Conservation (phyloP, 2,113 vertebrate species). For the Gasterosteus aculeatus region DNA sequence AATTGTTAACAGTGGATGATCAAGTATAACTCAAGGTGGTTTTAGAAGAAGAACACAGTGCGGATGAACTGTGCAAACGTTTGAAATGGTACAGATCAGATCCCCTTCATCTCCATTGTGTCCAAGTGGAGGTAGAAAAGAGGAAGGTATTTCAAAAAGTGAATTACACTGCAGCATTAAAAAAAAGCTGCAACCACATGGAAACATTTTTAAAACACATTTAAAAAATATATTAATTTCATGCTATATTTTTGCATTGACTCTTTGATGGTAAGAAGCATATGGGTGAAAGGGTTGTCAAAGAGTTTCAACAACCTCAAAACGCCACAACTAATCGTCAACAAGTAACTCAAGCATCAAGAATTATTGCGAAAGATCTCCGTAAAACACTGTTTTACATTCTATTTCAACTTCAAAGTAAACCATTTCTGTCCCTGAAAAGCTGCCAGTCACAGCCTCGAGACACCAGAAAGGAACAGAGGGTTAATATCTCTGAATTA, state of each 20-base stretch:
- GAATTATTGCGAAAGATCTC: no score
- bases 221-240: not conserved
- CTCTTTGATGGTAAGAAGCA: not conserved
- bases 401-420: not conserved
- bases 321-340: conserved; percentile 3
- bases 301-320: conserved; percentile 10
- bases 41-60: not conserved
- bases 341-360: no score
- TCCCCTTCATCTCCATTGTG: not conserved
- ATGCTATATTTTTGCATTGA: not conserved
- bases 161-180: not conserved
- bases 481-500: not conserved
- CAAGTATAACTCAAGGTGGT: not conserved
- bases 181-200: not conserved
- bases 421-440: not conserved
- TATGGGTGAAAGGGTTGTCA: not conserved
- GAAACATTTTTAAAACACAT: not conserved
- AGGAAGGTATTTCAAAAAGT: conserved; percentile 6
- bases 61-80: not conserved
- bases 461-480: not conserved
- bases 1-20: not conserved
- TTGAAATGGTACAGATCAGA: not conserved
- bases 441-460: not conserved
- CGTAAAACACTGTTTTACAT: no score
- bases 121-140: not conserved